Evolutionary conservation across 2,113 vertebrate species (phyloP).

Genomic region (Tupaia tana): DNA sequence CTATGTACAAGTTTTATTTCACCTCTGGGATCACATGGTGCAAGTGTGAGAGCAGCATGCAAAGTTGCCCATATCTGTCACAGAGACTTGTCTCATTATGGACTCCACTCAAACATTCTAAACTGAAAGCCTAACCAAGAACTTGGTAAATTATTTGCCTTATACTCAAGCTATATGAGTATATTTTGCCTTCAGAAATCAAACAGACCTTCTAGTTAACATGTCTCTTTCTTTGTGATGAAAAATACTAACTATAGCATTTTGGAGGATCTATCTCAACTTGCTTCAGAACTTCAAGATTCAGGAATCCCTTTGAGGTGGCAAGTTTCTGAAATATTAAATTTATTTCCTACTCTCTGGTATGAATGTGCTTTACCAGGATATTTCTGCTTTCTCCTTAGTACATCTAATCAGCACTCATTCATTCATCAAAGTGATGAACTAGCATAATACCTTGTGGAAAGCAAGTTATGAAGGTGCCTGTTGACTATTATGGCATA

Average conservation of each 20-base stretch:
- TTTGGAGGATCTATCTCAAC: not conserved
- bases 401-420: not conserved
- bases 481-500: not conserved
- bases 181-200: not conserved
- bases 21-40: not conserved
- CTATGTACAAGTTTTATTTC: not conserved
- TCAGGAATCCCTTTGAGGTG: not conserved
- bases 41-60: not conserved
- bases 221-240: not conserved
- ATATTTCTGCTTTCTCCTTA: not conserved
- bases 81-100: not conserved
- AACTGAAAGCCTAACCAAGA: not conserved
- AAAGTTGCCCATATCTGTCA: not conserved
- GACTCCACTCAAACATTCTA: not conserved
- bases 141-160: not conserved
- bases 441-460: not conserved
- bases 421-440: not conserved
- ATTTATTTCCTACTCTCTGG: not conserved
- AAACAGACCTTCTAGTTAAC: not conserved
- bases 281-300: not conserved
- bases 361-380: not conserved
- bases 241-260: not conserved
- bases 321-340: not conserved
- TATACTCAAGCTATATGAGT: not conserved
- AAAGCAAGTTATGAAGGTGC: not conserved